These are phyloP conservation scores for Graphium colonna DNA, from an alignment of 2,888 invertebrate species.

Conservation along the genomic window DNA sequence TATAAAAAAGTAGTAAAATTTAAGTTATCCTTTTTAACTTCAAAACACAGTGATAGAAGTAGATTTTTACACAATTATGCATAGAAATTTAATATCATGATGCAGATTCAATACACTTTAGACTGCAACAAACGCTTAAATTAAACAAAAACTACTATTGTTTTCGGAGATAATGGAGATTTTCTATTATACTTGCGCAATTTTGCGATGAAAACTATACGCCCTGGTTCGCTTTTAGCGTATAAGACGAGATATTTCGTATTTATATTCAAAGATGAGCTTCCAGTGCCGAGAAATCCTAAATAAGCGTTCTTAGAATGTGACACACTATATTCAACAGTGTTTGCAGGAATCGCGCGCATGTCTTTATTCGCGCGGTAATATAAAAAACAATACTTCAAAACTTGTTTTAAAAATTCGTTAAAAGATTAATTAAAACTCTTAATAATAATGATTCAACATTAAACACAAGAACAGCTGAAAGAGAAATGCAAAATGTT, in stretches of 20 bases:
- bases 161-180: not conserved
- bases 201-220: not conserved
- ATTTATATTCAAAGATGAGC: conserved; percentile 18
- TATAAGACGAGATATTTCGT: not conserved
- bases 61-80: too few relatives aligned
- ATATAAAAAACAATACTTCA: too few relatives aligned
- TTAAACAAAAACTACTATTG: not conserved
- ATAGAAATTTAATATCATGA: too few relatives aligned
- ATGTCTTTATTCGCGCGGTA: too few relatives aligned
- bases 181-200: not conserved
- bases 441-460: too few relatives aligned
- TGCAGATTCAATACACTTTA: not conserved
- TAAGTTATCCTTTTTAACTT: too few relatives aligned
- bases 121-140: not conserved
- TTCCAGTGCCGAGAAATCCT: conserved; percentile 7
- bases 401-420: too few relatives aligned
- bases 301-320: conserved; percentile 21
- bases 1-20: too few relatives aligned
- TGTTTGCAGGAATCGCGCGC: conserved; percentile 5
- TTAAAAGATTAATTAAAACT: too few relatives aligned
- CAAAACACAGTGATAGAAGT: too few relatives aligned
- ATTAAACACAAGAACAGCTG: too few relatives aligned
- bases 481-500: too few relatives aligned
- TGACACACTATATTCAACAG: conserved; percentile 20
- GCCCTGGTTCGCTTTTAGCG: not conserved